Base-by-base conservation (phyloP, 2,888 invertebrate species). In the Zaprionus obscuricornis region DNA sequence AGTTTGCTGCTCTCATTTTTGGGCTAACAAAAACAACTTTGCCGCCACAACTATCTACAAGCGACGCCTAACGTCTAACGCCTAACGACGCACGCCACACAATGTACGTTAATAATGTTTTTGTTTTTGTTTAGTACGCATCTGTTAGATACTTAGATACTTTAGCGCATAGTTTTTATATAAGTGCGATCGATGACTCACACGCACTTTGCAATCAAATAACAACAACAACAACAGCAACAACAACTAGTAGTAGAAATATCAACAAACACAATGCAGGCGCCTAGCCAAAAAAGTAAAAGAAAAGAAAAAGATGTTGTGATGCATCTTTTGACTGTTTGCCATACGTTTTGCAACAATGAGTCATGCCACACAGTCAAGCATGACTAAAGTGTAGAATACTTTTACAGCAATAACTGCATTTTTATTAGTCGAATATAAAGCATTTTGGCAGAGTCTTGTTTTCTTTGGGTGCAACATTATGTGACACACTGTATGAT, bases 221-320 rank as follows among this genome's bases (percentile, higher is more conserved):
- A 18, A 18, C 34, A 34, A 8, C 31, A 63, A 8, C 39, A 33
- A 17, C 39, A 59, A 37, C 46, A 51, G 8, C 55, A 78, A 36
- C 75, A 69, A 54, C 59, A 78, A 81, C 65, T n/a, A n/a, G n/a
- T n/a, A n/a, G n/a, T n/a, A n/a, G n/a, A n/a, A 76, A 66, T 70
- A 65, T 84, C 85, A 78, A 78, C 84, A 78, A 78, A 81, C 75
- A 83, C 58, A 74, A 54, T 65, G 84, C 84, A 78, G 85, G 84
- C 85, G 84, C 67, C 74, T 76, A 84, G 77, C 77, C 77, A 78
- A 78, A 65, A 76, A n/a, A n/a, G n/a, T n/a, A n/a, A n/a, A n/a
- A n/a, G n/a, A n/a, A n/a, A n/a, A n/a, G n/a, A n/a, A n/a, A n/a
- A n/a, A n/a, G n/a, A n/a, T n/a, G 74, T 56, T 81, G 66, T 77